Conservation (phyloP, 2,113 vertebrate genomes). For the Suricata suricatta region DNA sequence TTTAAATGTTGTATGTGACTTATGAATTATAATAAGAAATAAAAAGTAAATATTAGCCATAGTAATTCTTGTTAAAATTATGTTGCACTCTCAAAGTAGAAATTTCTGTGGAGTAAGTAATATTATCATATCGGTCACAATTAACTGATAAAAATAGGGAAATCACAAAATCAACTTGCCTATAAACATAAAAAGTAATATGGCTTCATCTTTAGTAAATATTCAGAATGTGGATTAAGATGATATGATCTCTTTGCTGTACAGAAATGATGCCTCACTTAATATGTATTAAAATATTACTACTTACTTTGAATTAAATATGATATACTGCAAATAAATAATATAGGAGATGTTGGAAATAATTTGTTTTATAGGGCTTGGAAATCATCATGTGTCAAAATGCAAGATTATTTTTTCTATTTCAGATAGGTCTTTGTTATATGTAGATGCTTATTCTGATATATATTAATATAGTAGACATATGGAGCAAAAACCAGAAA, state of each 20-base stretch:
- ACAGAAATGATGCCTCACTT: neutral
- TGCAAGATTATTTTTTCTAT: neutral
- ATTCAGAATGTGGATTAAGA: slow-evolving; percentile 5
- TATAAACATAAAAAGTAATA: slow-evolving; percentile 9
- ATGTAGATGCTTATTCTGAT: neutral
- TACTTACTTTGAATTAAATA: slow-evolving; percentile 11
- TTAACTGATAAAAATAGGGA: slow-evolving; percentile 32
- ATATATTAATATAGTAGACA: neutral
- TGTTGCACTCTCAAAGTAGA: neutral
- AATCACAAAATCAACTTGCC: slow-evolving; percentile 6
- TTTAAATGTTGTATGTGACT: slow-evolving; percentile 21
- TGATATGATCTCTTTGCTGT: neutral
- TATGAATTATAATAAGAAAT: slow-evolving; percentile 1
- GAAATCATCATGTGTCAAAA: neutral
- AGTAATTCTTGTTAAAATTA: slow-evolving; percentile 53
- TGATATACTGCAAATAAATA: neutral
- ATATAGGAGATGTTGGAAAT: neutral
- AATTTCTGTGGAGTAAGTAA: slow-evolving; percentile 4
- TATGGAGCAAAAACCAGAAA: neutral
- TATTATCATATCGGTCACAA: slow-evolving; percentile 2
- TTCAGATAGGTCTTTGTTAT: neutral
- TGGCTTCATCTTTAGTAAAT: neutral
- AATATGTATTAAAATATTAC: neutral
- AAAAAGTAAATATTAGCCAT: neutral
- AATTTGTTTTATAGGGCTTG: neutral